Evolutionary conservation across 2,113 vertebrate species (phyloP).

Genomic region (Hemiprocne comata): DNA sequence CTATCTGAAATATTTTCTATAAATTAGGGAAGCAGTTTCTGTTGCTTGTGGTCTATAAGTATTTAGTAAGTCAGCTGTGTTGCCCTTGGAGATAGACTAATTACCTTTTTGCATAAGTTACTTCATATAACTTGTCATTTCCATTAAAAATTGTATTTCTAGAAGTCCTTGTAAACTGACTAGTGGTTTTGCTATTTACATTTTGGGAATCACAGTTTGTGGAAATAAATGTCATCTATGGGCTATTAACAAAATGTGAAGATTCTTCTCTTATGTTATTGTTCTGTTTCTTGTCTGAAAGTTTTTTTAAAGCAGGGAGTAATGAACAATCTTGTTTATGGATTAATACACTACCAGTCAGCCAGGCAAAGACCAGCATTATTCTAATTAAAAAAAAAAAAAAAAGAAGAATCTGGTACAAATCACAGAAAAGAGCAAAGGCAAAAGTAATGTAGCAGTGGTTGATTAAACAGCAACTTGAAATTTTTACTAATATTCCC

Average conservation of each 20-base stretch:
- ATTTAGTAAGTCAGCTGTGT: neutral
- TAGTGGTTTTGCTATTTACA: neutral
- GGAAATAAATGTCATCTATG: neutral
- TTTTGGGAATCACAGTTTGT: neutral
- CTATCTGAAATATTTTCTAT: neutral
- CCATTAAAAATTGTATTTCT: neutral
- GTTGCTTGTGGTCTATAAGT: neutral
- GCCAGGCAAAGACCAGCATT: neutral
- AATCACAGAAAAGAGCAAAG: constrained; percentile 27
- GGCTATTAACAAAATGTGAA: neutral
- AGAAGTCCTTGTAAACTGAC: neutral
- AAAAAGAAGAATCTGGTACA: constrained; percentile 30
- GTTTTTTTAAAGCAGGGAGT: neutral
- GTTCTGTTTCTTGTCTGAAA: neutral
- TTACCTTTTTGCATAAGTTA: neutral
- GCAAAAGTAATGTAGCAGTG: neutral
- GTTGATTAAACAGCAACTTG: neutral
- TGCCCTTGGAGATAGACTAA: neutral
- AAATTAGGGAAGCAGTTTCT: neutral
- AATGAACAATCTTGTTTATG: constrained; percentile 17
- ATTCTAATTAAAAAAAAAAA: neutral
- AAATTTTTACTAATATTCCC: neutral
- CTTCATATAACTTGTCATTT: neutral
- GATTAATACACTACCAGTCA: neutral
- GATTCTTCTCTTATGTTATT: neutral